Conservation (phyloP, 2,888 invertebrate genomes). For the Apotomis turbidana region DNA sequence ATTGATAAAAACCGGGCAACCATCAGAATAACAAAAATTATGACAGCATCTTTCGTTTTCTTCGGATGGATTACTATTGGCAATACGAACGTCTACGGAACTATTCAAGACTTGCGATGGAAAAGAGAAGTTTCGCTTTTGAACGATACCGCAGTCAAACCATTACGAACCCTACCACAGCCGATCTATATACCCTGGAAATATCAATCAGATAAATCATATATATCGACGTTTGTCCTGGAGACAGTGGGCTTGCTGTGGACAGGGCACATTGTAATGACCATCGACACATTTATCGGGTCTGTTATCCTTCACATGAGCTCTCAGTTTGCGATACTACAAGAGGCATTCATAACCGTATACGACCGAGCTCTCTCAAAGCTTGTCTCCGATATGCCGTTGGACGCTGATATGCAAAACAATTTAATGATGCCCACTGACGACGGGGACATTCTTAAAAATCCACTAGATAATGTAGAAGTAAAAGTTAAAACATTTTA, state of each 20-base stretch:
- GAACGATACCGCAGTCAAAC: slow-evolving; percentile 59
- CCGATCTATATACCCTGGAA: slow-evolving; percentile 79
- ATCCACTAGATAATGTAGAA: slow-evolving; percentile 54
- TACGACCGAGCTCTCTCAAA: slow-evolving; percentile 67
- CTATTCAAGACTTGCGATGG: slow-evolving; percentile 71
- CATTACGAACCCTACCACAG: slow-evolving; percentile 69
- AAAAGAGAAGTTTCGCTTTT: slow-evolving; percentile 59
- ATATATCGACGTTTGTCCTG: slow-evolving; percentile 67
- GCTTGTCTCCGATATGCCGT: slow-evolving; percentile 52
- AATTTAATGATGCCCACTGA: slow-evolving; percentile 40
- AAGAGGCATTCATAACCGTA: slow-evolving; percentile 69
- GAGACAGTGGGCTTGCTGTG: slow-evolving; percentile 74
- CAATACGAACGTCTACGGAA: slow-evolving; percentile 71
- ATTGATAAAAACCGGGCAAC: slow-evolving; percentile 60
- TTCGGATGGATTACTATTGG: slow-evolving; percentile 78
- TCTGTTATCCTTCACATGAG: slow-evolving; percentile 77
- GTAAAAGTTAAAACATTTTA: slow-evolving; percentile 57
- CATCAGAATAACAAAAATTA: slow-evolving; percentile 62
- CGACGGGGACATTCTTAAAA: slow-evolving; percentile 28
- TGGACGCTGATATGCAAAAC: slow-evolving; percentile 44
- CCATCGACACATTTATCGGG: slow-evolving; percentile 76
- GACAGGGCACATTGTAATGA: slow-evolving; percentile 79
- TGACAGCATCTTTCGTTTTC: slow-evolving; percentile 69
- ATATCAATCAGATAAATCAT: slow-evolving; percentile 66
- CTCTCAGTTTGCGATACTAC: slow-evolving; percentile 68